Evolutionary conservation across 2,888 invertebrate species (phyloP), one percentile per base, ranked within the genome.

Genomic region (Tanytarsus gracilentus): DNA sequence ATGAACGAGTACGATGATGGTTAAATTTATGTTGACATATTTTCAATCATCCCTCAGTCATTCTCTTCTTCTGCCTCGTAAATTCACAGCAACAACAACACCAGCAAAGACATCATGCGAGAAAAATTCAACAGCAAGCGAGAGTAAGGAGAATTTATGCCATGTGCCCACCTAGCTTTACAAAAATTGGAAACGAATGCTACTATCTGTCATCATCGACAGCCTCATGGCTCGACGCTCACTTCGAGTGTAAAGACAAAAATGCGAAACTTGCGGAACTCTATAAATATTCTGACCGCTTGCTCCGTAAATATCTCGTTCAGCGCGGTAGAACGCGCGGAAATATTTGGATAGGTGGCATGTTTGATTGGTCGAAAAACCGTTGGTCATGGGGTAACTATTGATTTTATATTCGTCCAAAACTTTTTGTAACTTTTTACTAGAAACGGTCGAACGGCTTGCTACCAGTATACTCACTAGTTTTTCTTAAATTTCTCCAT

Each of bases 321-420:
- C 65, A 66, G 25, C 66, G 62, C 33, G 67, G 67, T 63, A 62
- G 36, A 50, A 50, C 60, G 7, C 16, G 50, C 30, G 60, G 50
- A 36, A 86, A 86, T 66, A 79, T 89, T 66, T 92, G 91, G 91
- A 84, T 91, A 68, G 91, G 90, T 7, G 90, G 88, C 18, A 81
- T 85, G 65, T 91, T 84, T 72, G 86, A 90, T 74, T 83, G 83
- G 81, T 77, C 77, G 33, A 79, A 80, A 61, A 78, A 78, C 68
- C 74, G 78, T 9, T 91, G 90, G 90, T 82, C 84, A 65, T 91
- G 90, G 89, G 88, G 44, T 44, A 21, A 18, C 9, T 3, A 36
- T 14, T 36, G 36, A 36, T 36, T n/a, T n/a, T n/a, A n/a, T n/a
- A n/a, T n/a, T n/a, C n/a, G n/a, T n/a, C n/a, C n/a, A n/a, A n/a